Percentiles rank a stretch among this genome's conserved stretches.
Conservation (phyloP, 1,140 invertebrate species). For the Euwallacea similis region DNA sequence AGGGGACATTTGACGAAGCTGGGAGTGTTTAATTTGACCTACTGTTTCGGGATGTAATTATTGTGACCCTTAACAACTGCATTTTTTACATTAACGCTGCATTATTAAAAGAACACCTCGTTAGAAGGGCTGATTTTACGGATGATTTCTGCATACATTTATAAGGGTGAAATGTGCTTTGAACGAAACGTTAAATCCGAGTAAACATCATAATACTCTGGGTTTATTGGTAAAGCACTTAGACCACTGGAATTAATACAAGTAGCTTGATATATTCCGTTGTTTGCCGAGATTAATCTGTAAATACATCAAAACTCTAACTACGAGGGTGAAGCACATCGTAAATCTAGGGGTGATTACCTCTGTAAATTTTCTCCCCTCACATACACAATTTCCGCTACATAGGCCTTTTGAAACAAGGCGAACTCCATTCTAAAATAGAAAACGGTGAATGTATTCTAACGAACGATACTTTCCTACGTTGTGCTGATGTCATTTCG, state of each 20-base stretch:
- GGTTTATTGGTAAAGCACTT: not conserved
- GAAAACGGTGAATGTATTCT: slow-evolving; percentile 25
- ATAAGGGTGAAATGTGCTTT: no score
- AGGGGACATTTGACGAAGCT: slow-evolving; percentile 22
- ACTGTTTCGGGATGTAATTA: slow-evolving; percentile 22
- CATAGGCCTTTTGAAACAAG: slow-evolving; percentile 15
- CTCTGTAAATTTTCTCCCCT: slow-evolving; percentile 33
- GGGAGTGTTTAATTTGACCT: slow-evolving; percentile 20
- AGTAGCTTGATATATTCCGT: slow-evolving; percentile 30
- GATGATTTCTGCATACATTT: not conserved
- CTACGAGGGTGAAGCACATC: slow-evolving; percentile 27
- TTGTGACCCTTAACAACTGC: slow-evolving; percentile 12
- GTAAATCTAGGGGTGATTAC: slow-evolving; percentile 25
- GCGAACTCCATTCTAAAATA: slow-evolving; percentile 25
- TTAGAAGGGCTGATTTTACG: not conserved
- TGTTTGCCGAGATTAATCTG: slow-evolving; percentile 34
- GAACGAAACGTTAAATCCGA: not conserved
- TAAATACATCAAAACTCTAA: slow-evolving; percentile 37
- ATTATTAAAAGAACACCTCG: not conserved
- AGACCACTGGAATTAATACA: slow-evolving; percentile 18
- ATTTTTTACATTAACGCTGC: slow-evolving; percentile 5
- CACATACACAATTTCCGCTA: slow-evolving; percentile 25
- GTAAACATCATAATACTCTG: not conserved
- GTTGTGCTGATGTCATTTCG: slow-evolving; percentile 16
- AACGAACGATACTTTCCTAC: slow-evolving; percentile 22